Conservation (phyloP, 1,140 invertebrate species). For the Leptopilina clavipes region DNA sequence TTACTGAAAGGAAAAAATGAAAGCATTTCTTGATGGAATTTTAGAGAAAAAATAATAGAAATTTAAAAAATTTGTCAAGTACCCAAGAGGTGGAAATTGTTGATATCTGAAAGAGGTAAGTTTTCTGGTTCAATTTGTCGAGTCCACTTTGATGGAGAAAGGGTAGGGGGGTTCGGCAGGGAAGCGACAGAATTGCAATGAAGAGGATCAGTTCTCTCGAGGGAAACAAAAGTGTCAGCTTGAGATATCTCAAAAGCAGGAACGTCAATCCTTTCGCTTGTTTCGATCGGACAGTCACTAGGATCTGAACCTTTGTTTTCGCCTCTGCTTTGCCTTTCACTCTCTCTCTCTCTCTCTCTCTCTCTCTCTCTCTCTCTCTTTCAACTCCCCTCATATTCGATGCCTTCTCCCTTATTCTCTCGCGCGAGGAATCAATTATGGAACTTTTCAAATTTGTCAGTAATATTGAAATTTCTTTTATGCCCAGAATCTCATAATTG, state of each 20-base stretch:
- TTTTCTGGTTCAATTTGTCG: conserved; percentile 12
- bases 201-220: conserved; percentile 47
- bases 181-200: conserved; percentile 44
- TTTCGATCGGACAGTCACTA: conserved; percentile 64
- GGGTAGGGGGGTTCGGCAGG: conserved; percentile 35
- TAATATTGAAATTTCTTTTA: conserved; percentile 76
- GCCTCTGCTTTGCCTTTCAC: conserved; percentile 60
- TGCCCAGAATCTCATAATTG: conserved; percentile 71
- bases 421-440: conserved; percentile 73
- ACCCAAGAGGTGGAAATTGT: neutral
- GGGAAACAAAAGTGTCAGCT: conserved; percentile 68
- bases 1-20: no score
- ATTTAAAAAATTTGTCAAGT: no score
- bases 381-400: conserved; percentile 28
- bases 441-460: conserved; percentile 76
- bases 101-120: conserved; percentile 5
- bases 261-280: conserved; percentile 66
- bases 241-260: conserved; percentile 65
- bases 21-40: no score
- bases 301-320: conserved; percentile 66
- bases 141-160: conserved; percentile 31
- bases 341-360: conserved; percentile 40
- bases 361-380: conserved; percentile 44
- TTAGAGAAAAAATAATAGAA: no score
- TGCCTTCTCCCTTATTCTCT: conserved; percentile 50